phyloP scores from a whole-genome alignment of 1,140 invertebrate genomes.

The Ctenoplectra terminalis region DNA sequence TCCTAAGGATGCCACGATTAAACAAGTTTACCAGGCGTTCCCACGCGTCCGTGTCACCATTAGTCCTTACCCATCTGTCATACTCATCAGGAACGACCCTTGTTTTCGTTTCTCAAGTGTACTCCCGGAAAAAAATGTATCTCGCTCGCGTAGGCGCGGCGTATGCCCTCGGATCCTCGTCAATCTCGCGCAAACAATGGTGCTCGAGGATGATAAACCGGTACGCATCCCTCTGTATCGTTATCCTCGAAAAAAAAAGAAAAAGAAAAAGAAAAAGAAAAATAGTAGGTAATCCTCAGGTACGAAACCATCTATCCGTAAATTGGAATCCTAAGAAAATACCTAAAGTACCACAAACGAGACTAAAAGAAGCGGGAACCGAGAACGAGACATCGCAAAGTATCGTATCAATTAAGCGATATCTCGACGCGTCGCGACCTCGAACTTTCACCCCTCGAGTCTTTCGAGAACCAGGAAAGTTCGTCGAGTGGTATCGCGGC shows the following conservation, averaged over 20 bases:
- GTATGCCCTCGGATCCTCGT: background rate
- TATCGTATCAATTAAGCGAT: slow-evolving; percentile 36
- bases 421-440: slow-evolving; percentile 29
- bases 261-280: too few relatives aligned
- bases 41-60: slow-evolving; percentile 36
- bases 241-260: background rate
- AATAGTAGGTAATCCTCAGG: background rate
- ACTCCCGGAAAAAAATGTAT: slow-evolving; percentile 10
- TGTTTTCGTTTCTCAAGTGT: slow-evolving; percentile 36
- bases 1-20: slow-evolving; percentile 13
- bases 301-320: background rate
- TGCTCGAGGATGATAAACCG: too few relatives aligned
- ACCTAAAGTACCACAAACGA: too few relatives aligned
- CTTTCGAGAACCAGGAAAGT: slow-evolving; percentile 13
- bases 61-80: slow-evolving; percentile 48
- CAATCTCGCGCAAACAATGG: slow-evolving; percentile 1
- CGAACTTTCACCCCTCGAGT: slow-evolving; percentile 14
- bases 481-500: slow-evolving; percentile 27
- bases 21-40: slow-evolving; percentile 32
- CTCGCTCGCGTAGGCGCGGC: background rate
- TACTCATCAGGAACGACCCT: slow-evolving; percentile 43
- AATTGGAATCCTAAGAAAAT: background rate
- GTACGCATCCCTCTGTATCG: background rate
- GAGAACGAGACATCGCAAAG: background rate
- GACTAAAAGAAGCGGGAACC: background rate